A percentile compares a stretch with the other conserved stretches of the same genome.
phyloP scores from a whole-genome alignment of 1,140 invertebrate species.

The fruit fly (Drosophila melanogaster) region DNA sequence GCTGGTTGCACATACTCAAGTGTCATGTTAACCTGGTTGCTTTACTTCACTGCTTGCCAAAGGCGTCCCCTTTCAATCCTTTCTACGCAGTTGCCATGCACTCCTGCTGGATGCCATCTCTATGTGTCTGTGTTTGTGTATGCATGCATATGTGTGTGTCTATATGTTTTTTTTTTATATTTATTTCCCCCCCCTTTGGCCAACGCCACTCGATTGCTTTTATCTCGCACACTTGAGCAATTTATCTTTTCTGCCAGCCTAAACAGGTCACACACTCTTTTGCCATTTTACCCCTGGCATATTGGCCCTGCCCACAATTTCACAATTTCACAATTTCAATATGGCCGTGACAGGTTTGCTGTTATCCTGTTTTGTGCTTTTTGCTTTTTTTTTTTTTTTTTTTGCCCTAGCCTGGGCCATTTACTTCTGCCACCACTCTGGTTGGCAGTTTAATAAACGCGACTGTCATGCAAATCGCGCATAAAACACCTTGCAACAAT shows the following conservation, averaged over 20 bases:
- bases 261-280: constrained; percentile 45
- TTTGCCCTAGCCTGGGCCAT: constrained; percentile 4
- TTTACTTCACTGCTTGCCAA: constrained; percentile 9
- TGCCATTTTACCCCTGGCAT: constrained; percentile 21
- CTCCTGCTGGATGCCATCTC: neutral
- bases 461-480: constrained; percentile 75
- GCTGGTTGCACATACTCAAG: constrained; percentile 3
- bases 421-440: constrained; percentile 5
- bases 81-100: constrained; percentile 9
- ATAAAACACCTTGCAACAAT: constrained; percentile 80
- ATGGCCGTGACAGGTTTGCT: constrained; percentile 43
- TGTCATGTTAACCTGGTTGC: constrained; percentile 35
- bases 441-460: constrained; percentile 63
- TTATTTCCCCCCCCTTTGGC: neutral
- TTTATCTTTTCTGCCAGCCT: constrained; percentile 49
- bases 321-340: constrained; percentile 37
- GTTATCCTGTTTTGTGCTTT: constrained; percentile 12
- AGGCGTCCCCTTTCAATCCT: constrained; percentile 13
- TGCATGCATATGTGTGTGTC: neutral
- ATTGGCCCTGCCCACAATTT: constrained; percentile 52
- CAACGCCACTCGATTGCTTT: constrained; percentile 30
- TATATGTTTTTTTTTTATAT: neutral
- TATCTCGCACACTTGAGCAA: constrained; percentile 52
- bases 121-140: neutral
- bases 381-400: neutral